phyloP scores from a whole-genome alignment of 2,797 vertebrate genomes.

The Babyrousa celebensis region DNA sequence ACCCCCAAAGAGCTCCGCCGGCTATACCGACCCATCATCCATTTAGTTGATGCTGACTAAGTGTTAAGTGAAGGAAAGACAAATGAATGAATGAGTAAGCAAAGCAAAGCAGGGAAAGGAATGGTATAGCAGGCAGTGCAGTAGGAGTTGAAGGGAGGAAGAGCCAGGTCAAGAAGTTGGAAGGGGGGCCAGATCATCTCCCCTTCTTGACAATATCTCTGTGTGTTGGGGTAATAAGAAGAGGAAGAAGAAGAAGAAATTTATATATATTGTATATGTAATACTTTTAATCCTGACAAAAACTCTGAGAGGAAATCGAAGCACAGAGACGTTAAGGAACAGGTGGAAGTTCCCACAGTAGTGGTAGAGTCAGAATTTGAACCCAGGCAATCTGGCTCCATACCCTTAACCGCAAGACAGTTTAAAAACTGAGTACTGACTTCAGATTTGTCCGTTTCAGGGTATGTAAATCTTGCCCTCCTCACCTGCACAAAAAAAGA shows the following conservation, averaged over 20 bases:
- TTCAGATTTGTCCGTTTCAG: slow-evolving; percentile 50
- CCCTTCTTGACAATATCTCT: background rate
- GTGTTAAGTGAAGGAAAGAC: background rate
- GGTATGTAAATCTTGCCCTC: slow-evolving; percentile 69
- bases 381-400: background rate
- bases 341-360: background rate
- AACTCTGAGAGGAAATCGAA: background rate
- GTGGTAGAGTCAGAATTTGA: background rate
- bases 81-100: background rate
- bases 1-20: background rate
- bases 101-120: background rate
- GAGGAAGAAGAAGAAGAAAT: too few species aligned
- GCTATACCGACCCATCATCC: background rate
- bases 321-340: background rate
- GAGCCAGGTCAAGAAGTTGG: background rate
- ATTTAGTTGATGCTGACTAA: background rate
- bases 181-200: background rate
- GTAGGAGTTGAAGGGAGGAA: background rate
- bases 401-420: background rate
- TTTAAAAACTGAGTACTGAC: slow-evolving; percentile 27
- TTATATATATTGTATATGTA: too few species aligned
- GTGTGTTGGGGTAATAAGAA: background rate
- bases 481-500: slow-evolving; percentile 10
- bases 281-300: slow-evolving; percentile 21
- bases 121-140: background rate